These are phyloP conservation scores for Lepilemur septentrionalis DNA, from an alignment of 2,797 vertebrate species.

Conservation along the genomic window DNA sequence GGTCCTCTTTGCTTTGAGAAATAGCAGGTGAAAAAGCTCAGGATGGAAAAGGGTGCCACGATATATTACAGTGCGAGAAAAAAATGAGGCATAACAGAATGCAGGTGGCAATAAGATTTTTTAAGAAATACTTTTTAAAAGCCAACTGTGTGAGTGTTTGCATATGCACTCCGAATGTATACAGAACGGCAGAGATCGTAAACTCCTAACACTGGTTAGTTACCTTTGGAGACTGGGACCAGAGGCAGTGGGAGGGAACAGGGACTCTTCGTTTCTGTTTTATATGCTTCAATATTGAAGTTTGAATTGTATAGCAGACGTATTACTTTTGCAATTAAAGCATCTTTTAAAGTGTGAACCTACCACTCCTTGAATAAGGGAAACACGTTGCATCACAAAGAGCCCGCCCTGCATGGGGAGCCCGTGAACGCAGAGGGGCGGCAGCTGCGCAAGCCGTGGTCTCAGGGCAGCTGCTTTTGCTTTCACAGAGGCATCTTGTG, in stretches of 20 bases:
- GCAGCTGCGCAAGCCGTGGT: rapidly evolving
- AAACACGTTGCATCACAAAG: not conserved
- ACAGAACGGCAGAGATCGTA: not conserved
- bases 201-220: not conserved
- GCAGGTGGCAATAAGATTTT: not conserved
- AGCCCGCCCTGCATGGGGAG: not conserved
- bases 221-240: not conserved
- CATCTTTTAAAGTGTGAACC: not conserved
- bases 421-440: rapidly evolving
- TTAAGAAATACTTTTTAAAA: slow-evolving; percentile 1
- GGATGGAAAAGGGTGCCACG: not conserved
- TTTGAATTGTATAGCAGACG: not conserved
- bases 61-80: not conserved
- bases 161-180: not conserved
- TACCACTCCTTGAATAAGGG: not conserved
- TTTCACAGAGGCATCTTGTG: not conserved
- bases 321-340: slow-evolving; percentile 1
- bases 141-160: not conserved
- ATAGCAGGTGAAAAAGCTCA: not conserved
- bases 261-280: not conserved
- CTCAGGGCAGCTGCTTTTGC: not conserved
- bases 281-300: not conserved
- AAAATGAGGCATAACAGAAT: not conserved
- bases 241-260: not conserved
- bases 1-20: not conserved